Conservation (phyloP, 2,113 vertebrate genomes). For the Platanista minor region DNA sequence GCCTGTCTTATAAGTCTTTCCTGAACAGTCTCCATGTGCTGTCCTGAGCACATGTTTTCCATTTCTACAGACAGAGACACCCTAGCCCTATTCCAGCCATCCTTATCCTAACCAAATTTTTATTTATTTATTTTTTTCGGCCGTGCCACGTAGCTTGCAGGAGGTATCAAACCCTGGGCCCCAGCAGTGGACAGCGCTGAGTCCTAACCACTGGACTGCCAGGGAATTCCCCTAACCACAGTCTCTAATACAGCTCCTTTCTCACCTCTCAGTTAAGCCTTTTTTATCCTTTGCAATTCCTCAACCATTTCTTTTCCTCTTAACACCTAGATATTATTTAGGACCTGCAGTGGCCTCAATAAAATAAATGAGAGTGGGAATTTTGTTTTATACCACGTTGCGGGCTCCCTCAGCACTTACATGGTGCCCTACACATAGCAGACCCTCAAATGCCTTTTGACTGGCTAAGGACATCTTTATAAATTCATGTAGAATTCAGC, state of each 20-base stretch:
- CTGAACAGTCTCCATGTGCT: not conserved
- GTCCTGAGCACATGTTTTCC: not conserved
- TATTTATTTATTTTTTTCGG: not conserved
- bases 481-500: conserved; percentile 26
- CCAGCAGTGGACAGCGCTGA: not conserved
- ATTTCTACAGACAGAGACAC: not conserved
- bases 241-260: not conserved
- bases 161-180: too few species aligned
- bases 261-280: not conserved
- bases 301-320: not conserved
- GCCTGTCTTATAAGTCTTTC: too few species aligned
- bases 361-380: not conserved
- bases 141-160: too few species aligned
- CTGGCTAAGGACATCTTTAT: conserved; percentile 36
- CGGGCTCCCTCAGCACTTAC: not conserved
- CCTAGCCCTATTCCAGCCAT: too few species aligned
- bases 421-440: not conserved
- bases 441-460: not conserved
- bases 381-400: not conserved
- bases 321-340: not conserved
- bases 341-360: not conserved
- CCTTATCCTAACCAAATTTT: not conserved
- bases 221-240: not conserved
- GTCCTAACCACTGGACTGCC: not conserved
- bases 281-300: not conserved